Percentiles rank a stretch among this genome's conserved stretches.
Evolutionary conservation across 1,140 invertebrate genomes (phyloP).

Genomic region (Pseudomyrmex sp.): DNA sequence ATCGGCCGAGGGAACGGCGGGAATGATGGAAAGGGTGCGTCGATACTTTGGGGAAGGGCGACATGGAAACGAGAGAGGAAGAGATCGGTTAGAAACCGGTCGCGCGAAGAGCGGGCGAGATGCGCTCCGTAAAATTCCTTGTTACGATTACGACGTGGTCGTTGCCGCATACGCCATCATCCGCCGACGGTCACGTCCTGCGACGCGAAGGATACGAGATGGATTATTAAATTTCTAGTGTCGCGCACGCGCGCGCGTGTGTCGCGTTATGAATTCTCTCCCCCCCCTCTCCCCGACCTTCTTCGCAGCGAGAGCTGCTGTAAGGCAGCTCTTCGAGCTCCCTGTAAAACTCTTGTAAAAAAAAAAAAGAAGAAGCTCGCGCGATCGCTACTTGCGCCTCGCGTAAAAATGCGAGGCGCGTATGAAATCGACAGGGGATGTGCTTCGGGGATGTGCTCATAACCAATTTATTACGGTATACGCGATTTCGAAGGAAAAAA

Average conservation of each 20-base stretch:
- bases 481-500: not conserved
- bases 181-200: conserved; percentile 71
- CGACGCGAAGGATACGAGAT: conserved; percentile 74
- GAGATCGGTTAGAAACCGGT: conserved; percentile 45
- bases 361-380: not conserved
- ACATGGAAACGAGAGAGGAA: conserved; percentile 22
- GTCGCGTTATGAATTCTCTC: conserved; percentile 41
- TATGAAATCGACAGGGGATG: not conserved
- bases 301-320: not conserved
- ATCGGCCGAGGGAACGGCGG: not conserved
- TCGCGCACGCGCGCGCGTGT: conserved; percentile 57
- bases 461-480: not conserved
- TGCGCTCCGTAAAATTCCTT: conserved; percentile 76
- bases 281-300: not conserved
- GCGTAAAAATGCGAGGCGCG: conserved; percentile 35
- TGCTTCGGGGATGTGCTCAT: not conserved
- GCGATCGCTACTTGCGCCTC: conserved; percentile 26
- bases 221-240: conserved; percentile 80
- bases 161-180: conserved; percentile 70
- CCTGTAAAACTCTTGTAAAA: conserved; percentile 26
- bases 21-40: conserved; percentile 35
- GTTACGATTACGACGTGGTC: conserved; percentile 81
- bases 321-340: not conserved
- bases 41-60: conserved; percentile 24
- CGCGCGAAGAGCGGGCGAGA: not conserved